Evolutionary conservation across 2,797 vertebrate genomes (phyloP).

Genomic region (Brachymystax lenok): DNA sequence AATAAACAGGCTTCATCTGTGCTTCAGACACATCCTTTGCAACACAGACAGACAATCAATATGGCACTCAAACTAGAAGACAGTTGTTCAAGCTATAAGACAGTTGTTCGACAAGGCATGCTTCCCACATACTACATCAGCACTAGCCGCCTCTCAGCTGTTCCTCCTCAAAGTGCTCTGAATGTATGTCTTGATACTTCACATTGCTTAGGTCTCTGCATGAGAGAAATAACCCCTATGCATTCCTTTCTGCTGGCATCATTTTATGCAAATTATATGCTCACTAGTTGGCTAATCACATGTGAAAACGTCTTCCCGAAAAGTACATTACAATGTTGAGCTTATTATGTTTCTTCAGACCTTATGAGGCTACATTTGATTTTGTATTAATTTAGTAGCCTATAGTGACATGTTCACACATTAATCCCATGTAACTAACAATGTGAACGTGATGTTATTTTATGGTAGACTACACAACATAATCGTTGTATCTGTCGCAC

Average conservation of each 20-base stretch:
- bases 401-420: neutral
- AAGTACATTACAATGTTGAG: too few relatives aligned
- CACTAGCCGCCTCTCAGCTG: conserved; percentile 54
- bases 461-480: too few relatives aligned
- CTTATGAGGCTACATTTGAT: neutral
- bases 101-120: conserved; percentile 27
- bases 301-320: too few relatives aligned
- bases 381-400: neutral
- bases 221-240: neutral
- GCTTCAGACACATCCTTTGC: conserved; percentile 1
- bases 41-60: neutral
- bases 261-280: neutral
- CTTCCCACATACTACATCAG: neutral
- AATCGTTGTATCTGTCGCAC: too few relatives aligned
- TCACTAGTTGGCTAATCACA: conserved; percentile 7
- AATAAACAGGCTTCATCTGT: neutral
- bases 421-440: neutral
- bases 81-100: conserved; percentile 20
- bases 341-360: too few relatives aligned
- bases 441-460: too few relatives aligned
- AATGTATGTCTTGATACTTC: conserved; percentile 49
- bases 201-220: conserved; percentile 41
- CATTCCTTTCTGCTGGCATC: neutral
- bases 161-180: conserved; percentile 36
- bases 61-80: neutral